phyloP scores from a whole-genome alignment of 2,113 vertebrate species.

The Perca fluviatilis region DNA sequence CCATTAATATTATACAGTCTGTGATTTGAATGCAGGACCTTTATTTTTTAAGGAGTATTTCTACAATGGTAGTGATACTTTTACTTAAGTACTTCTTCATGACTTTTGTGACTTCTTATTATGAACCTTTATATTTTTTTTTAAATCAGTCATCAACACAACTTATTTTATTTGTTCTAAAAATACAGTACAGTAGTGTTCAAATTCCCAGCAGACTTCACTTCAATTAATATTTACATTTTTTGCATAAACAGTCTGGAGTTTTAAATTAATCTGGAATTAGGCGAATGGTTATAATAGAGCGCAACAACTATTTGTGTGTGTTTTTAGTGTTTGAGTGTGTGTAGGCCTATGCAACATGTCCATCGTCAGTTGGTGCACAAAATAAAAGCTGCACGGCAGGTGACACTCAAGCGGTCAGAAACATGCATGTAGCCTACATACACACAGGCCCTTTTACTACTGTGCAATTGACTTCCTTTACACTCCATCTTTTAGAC shows the following conservation, averaged over 20 bases:
- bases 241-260: background rate
- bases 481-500: constrained; percentile 35
- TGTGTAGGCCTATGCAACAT: background rate
- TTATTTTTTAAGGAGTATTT: background rate
- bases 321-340: background rate
- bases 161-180: background rate
- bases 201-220: background rate
- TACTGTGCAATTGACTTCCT: constrained; percentile 19
- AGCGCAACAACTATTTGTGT: background rate
- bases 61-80: background rate
- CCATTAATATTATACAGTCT: no score
- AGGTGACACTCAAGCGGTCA: constrained; percentile 26
- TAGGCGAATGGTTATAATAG: background rate
- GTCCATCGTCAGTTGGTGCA: constrained; percentile 37
- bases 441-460: background rate
- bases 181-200: background rate
- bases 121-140: background rate
- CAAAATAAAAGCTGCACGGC: constrained; percentile 52
- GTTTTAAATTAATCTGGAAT: background rate
- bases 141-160: background rate
- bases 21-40: background rate
- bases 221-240: background rate
- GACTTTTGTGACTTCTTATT: background rate
- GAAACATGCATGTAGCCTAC: background rate
- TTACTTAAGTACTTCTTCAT: background rate